phyloP scores from a whole-genome alignment of 2,797 vertebrate species.

The Falco rusticolus region DNA sequence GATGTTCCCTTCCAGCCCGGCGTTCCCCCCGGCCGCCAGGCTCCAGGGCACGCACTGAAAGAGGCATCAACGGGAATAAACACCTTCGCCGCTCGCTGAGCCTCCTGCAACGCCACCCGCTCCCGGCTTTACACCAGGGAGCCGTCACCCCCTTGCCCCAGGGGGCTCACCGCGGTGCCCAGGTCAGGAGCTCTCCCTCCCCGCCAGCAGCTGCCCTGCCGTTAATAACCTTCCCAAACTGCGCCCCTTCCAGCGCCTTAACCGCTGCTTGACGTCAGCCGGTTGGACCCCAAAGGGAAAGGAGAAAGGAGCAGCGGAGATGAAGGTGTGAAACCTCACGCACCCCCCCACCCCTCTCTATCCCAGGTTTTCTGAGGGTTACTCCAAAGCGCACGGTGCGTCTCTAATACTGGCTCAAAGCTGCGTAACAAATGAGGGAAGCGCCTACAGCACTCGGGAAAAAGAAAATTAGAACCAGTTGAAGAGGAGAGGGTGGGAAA shows the following conservation, averaged over 20 bases:
- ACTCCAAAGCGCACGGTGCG: neutral
- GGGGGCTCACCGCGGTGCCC: fast-evolving
- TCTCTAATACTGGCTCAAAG: neutral
- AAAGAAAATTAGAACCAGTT: neutral
- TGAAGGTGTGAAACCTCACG: neutral
- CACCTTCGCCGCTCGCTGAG: fast-evolving
- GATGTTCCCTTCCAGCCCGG: neutral
- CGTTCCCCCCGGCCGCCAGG: neutral
- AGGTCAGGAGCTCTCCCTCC: neutral
- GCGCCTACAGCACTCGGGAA: neutral
- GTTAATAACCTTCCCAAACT: neutral
- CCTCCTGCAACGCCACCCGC: neutral
- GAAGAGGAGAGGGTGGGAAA: neutral
- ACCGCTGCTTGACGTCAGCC: neutral
- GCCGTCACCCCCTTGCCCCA: fast-evolving
- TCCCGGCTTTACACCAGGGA: neutral
- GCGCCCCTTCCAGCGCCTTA: neutral
- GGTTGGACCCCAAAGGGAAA: neutral
- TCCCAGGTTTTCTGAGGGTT: neutral
- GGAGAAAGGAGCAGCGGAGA: neutral
- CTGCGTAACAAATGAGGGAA: neutral
- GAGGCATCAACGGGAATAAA: fast-evolving
- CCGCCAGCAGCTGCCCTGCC: neutral
- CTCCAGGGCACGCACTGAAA: fast-evolving
- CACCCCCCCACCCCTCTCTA: neutral